Percentiles rank a stretch among this genome's conserved stretches.
Evolutionary conservation across 2,888 invertebrate species (phyloP).

Genomic region (Caradrina kadenii): DNA sequence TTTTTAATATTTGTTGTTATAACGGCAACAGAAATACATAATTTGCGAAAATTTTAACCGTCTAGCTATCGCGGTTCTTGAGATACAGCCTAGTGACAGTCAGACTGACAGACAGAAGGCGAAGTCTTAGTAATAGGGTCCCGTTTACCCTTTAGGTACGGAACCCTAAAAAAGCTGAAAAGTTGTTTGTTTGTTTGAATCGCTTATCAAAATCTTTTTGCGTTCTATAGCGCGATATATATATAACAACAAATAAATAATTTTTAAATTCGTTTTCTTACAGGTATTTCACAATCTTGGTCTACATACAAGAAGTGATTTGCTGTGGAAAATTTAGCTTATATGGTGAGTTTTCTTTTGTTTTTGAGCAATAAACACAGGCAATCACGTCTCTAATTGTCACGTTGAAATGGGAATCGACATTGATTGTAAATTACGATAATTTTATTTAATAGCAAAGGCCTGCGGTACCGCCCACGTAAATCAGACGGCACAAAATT

Average conservation of each 20-base stretch:
- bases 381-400: constrained; percentile 32
- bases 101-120: too few species aligned
- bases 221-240: too few species aligned
- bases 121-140: too few species aligned
- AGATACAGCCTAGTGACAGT: too few species aligned
- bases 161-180: too few species aligned
- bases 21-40: too few species aligned
- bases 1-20: too few species aligned
- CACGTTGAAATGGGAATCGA: constrained; percentile 35
- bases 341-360: constrained; percentile 67
- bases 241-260: not conserved
- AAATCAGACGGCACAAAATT: constrained; percentile 44
- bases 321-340: constrained; percentile 70
- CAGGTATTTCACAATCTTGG: constrained; percentile 88
- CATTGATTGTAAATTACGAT: constrained; percentile 38
- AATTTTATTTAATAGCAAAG: constrained; percentile 47
- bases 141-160: too few species aligned
- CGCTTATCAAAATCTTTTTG: too few species aligned
- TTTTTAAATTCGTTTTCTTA: constrained; percentile 52
- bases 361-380: constrained; percentile 13
- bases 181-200: too few species aligned
- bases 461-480: constrained; percentile 42
- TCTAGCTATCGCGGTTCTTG: too few species aligned
- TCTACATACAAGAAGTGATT: constrained; percentile 81
- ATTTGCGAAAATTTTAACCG: too few species aligned